Evolutionary conservation across 2,888 invertebrate genomes (phyloP).

Genomic region (Lithophane semibrunnea): DNA sequence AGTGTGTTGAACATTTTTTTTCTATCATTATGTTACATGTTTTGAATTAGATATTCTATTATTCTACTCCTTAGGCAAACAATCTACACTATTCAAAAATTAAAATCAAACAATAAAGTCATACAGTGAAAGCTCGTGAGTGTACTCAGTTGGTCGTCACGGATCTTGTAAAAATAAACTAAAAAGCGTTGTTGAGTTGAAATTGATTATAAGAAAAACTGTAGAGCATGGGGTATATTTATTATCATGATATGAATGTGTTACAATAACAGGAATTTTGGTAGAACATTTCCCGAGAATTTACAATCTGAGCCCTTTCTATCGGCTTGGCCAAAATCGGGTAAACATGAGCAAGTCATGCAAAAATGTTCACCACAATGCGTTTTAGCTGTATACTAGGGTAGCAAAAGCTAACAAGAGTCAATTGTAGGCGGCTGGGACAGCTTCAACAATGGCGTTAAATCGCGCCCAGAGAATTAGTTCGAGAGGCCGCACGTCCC

Average conservation of each 20-base stretch:
- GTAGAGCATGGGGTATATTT: neutral
- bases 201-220: neutral
- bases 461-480: constrained; percentile 80
- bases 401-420: constrained; percentile 70
- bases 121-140: neutral
- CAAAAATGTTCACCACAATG: constrained; percentile 27
- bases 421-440: constrained; percentile 72
- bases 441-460: constrained; percentile 74
- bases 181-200: neutral
- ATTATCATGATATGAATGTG: neutral
- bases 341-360: neutral
- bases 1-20: too few relatives aligned
- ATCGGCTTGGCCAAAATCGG: neutral
- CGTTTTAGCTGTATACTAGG: constrained; percentile 64
- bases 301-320: neutral
- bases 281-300: neutral
- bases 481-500: constrained; percentile 72
- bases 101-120: too few relatives aligned
- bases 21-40: too few relatives aligned
- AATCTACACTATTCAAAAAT: too few relatives aligned
- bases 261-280: neutral
- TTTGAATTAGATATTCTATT: too few relatives aligned
- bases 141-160: neutral
- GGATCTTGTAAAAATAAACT: neutral
- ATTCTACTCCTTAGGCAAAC: too few relatives aligned